Conservation (phyloP, 1,140 invertebrate species). For the Drosophila elegans region DNA sequence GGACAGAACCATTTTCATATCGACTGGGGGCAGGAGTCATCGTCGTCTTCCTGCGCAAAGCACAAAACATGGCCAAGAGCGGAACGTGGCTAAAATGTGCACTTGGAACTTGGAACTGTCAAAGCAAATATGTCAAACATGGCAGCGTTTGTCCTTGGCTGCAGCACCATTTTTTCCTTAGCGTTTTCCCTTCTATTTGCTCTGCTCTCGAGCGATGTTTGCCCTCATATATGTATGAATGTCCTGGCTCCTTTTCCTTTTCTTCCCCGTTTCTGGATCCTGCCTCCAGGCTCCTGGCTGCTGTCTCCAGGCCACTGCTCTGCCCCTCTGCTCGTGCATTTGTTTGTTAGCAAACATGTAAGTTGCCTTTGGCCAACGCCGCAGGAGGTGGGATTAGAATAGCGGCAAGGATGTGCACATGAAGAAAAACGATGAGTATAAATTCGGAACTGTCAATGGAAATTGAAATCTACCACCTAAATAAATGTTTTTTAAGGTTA, state of each 20-base stretch:
- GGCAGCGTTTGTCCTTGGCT: slow-evolving; percentile 60
- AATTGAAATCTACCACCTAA: too few species aligned
- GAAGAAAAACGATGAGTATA: slow-evolving; percentile 2
- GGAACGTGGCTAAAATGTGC: slow-evolving; percentile 78
- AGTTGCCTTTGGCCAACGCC: slow-evolving; percentile 77
- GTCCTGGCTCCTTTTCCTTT: slow-evolving; percentile 49
- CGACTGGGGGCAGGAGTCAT: slow-evolving; percentile 4
- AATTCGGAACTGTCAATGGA: too few species aligned
- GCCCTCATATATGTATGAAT: slow-evolving; percentile 55
- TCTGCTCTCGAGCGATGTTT: slow-evolving; percentile 79
- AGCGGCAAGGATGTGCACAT: slow-evolving; percentile 6
- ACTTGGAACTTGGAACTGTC: slow-evolving; percentile 82
- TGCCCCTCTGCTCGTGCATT: slow-evolving; percentile 53
- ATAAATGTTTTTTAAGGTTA: too few species aligned
- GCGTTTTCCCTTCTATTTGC: slow-evolving; percentile 68
- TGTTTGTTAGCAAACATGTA: slow-evolving; percentile 83
- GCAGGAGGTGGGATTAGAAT: slow-evolving; percentile 29
- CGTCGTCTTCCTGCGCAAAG: slow-evolving; percentile 29
- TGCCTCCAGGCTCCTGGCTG: slow-evolving; percentile 38
- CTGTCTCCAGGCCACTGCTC: slow-evolving; percentile 36
- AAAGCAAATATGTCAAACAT: slow-evolving; percentile 83
- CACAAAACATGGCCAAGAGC: slow-evolving; percentile 66
- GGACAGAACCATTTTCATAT: slow-evolving; percentile 64
- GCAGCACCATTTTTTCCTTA: slow-evolving; percentile 72
- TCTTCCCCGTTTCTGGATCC: slow-evolving; percentile 1